Base-by-base conservation (phyloP, 2,797 vertebrate genomes). In the Gobio occitaniae region DNA sequence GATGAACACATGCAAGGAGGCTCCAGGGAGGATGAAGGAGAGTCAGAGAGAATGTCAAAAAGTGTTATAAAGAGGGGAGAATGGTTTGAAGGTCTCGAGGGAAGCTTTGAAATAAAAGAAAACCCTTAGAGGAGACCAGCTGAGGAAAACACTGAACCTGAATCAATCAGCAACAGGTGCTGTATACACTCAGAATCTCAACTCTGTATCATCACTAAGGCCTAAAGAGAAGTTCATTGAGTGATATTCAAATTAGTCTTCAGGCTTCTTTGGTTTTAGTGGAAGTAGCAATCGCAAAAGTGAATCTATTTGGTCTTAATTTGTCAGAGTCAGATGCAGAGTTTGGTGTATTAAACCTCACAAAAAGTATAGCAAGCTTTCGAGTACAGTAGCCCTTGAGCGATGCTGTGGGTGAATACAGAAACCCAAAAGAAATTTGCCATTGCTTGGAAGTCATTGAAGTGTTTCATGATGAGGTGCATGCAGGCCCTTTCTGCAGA, bases 1-100 rank as follows among this genome's bases (percentile, higher is more conserved):
- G 89, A 92, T 88, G 89, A 90, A 90, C 85, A 77, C 87, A 90
- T 71, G 69, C 84, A 88, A 89, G 89, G 56, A 89, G 87, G 69
- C 88, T 90, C 16, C 3, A 59, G 88, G 88, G 71, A 83, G 44
- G 78, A 65, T 1, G 38, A 80, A 32, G 78, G 36, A 82, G 56
- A 61, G 84, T 82, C n/a, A 65, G 78, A 74, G 77, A 65, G 63
- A 88, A 84, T 80, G 74, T 85, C 85, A 89, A 65, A 86, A 82
- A 25, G 76, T 86, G 86, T 68, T 66, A 68, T 74, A 17, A 84
- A 82, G 70, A 88, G 74, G 72, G 78, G 78, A 63, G 52, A 83
- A 75, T 69, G 74, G 69, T 83, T 63, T 89, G 83, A 86, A 84
- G 63, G 75, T 87, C 80, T 87, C 78, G 3, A 32, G 63, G 54